Evolutionary conservation across 2,113 vertebrate species (phyloP), one percentile per base, ranked within the genome.

Genomic region (Oenanthe oenanthe): DNA sequence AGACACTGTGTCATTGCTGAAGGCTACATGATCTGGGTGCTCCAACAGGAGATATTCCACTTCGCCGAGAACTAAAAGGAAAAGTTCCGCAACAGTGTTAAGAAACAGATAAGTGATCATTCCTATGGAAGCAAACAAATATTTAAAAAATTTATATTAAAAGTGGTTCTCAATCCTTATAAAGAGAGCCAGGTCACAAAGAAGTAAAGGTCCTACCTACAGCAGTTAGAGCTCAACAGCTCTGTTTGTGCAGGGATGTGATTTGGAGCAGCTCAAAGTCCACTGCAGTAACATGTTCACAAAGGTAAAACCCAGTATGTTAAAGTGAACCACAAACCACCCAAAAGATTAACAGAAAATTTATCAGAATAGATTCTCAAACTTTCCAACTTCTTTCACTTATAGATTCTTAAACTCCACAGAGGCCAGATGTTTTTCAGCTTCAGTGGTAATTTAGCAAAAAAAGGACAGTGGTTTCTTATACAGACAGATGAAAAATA

Each of bases 1-100:
- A 74, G 98, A 98, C 40, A 99, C 98, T 1, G 98, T 98, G 88
- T 95, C 95, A 12, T 98, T 99, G 97, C 99, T 99, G 38, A 99
- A 98, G 21, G 99, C 99, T 88, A 99, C 94, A 75, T 99, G 99
- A 94, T 98, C 97, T 2, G 98, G 97, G 42, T 95, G 98, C 97
- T 98, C 97, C 92, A 99, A 91, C 67, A 98, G 97, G 92, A 99
- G 97, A 86, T 97, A 96, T 3, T 98, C 97, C 43, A 96, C 97
- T 95, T 98, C 97, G 4, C 98, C 98, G 2, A 99, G 98, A 96
- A 98, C 99, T 99, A 94, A 53, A 97, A 97, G 19, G 17, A 45
- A 85, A 89, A 82, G 40, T 79, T 80, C 66, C 74, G 92, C 43
- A 94, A 53, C 6, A 53, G 14, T 11, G 40, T 92, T 97, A 85